Percentiles rank a stretch among this genome's conserved stretches.
phyloP scores from a whole-genome alignment of 2,113 vertebrate species.

The Agelaius tricolor region DNA sequence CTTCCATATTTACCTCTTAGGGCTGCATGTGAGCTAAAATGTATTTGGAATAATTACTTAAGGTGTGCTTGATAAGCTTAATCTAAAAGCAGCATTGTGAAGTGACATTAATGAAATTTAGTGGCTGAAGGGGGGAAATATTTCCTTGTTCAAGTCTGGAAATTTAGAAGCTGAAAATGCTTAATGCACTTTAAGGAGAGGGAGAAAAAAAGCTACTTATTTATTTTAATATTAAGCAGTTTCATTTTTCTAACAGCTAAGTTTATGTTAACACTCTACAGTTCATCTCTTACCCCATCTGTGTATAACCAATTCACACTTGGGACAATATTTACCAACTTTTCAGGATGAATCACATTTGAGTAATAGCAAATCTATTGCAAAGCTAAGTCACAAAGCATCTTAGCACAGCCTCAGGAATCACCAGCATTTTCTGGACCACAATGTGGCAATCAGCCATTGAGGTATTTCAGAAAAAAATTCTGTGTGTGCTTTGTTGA shows the following conservation, averaged over 20 bases:
- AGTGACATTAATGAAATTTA: neutral
- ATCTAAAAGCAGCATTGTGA: neutral
- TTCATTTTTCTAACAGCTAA: neutral
- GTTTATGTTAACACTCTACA: neutral
- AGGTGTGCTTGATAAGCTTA: neutral
- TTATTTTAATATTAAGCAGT: neutral
- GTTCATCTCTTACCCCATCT: neutral
- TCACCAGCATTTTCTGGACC: neutral
- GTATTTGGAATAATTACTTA: neutral
- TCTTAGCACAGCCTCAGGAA: neutral
- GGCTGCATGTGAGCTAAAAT: neutral
- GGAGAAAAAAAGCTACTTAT: neutral
- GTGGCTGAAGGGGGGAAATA: neutral
- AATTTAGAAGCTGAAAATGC: neutral
- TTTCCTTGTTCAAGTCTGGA: neutral
- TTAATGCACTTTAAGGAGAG: neutral
- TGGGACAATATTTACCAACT: neutral
- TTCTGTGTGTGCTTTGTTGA: fast-evolving
- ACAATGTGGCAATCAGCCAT: neutral
- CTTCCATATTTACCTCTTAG: neutral
- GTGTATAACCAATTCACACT: neutral
- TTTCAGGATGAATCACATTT: neutral
- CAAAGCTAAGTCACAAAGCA: neutral
- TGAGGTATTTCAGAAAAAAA: neutral
- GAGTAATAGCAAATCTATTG: neutral